Conservation (phyloP, 2,113 vertebrate species). For the Pycnonotus jocosus region DNA sequence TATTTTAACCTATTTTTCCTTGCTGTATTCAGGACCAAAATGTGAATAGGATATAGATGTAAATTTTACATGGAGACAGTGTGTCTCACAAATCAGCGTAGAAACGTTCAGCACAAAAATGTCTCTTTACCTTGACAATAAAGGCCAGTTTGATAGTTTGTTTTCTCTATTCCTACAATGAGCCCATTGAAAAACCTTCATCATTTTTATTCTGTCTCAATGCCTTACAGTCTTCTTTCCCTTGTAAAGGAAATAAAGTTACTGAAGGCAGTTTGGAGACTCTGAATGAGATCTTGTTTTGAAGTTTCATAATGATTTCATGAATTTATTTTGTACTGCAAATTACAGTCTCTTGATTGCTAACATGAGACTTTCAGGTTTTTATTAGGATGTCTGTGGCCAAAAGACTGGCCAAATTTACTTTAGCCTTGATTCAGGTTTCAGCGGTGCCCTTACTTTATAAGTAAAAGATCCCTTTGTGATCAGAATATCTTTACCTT, state of each 20-base stretch:
- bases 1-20: conserved; percentile 70
- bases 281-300: conserved; percentile 68
- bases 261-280: conserved; percentile 52
- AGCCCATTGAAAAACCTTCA: conserved; percentile 61
- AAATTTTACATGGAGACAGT: conserved; percentile 71
- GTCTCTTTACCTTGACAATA: conserved; percentile 69
- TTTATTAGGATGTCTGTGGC: conserved; percentile 60
- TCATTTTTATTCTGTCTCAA: conserved; percentile 57
- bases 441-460: conserved; percentile 5
- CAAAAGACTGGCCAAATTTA: conserved; percentile 35
- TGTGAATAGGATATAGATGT: conserved; percentile 70
- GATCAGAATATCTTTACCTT: conserved; percentile 36
- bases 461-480: conserved; percentile 42
- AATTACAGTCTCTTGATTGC: conserved; percentile 59
- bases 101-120: conserved; percentile 47
- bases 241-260: conserved; percentile 65
- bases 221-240: conserved; percentile 54
- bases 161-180: conserved; percentile 69
- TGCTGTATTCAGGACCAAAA: conserved; percentile 43
- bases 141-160: conserved; percentile 63
- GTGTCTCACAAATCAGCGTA: conserved; percentile 67
- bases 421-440: conserved; percentile 34
- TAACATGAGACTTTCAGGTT: conserved; percentile 54
- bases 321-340: conserved; percentile 59
- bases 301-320: conserved; percentile 62